A percentile compares a stretch with the other conserved stretches of the same genome.
These are phyloP conservation scores for Rhizomys pruinosus DNA, from an alignment of 2,113 vertebrate genomes.

Conservation along the genomic window DNA sequence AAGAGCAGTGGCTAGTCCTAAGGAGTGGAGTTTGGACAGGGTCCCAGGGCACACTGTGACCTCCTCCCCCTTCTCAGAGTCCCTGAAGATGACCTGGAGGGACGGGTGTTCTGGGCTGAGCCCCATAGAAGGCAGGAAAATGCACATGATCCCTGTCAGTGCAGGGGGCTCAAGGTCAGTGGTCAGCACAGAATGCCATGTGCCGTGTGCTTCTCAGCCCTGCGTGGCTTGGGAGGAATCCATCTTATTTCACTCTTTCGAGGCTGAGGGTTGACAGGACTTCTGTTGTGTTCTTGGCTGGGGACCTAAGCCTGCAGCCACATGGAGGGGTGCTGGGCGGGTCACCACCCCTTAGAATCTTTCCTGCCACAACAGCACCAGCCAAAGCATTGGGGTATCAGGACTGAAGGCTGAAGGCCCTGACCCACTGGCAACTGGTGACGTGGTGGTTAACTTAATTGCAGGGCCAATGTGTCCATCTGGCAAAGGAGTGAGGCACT, in stretches of 20 bases:
- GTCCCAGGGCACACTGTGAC: not conserved
- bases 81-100: not conserved
- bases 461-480: not conserved
- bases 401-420: not conserved
- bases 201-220: not conserved
- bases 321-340: not conserved
- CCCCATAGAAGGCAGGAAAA: not conserved
- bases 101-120: not conserved
- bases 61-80: too few relatives aligned
- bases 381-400: too few relatives aligned
- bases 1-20: accelerated
- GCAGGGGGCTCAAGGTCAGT: too few relatives aligned
- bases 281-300: not conserved
- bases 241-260: accelerated
- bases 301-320: not conserved
- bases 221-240: not conserved
- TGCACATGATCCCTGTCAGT: not conserved
- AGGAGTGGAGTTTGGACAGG: not conserved
- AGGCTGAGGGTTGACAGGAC: not conserved
- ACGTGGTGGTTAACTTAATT: not conserved
- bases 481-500: not conserved
- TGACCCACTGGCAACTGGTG: not conserved
- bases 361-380: not conserved
- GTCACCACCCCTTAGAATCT: not conserved
- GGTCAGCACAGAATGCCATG: too few relatives aligned